Evolutionary conservation across 2,113 vertebrate genomes (phyloP).

Genomic region (Zosterops pallidus): DNA sequence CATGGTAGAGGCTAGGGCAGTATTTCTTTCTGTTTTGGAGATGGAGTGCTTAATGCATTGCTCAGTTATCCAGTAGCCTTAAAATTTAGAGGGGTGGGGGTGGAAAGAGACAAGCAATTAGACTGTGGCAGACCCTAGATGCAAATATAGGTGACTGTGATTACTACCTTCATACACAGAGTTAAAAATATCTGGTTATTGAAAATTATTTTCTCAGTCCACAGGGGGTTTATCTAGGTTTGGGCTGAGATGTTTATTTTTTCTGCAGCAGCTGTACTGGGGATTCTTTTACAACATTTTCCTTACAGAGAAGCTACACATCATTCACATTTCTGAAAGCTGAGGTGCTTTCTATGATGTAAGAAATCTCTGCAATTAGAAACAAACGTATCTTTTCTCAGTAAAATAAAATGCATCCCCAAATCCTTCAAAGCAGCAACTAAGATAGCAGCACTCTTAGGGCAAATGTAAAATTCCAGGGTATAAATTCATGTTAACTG

Average conservation of each 20-base stretch:
- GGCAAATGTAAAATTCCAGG: not conserved
- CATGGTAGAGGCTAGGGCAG: not conserved
- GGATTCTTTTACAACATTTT: conserved; percentile 26
- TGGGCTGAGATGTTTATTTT: conserved; percentile 35
- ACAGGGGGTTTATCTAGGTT: conserved; percentile 24
- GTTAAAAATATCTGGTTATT: conserved; percentile 57
- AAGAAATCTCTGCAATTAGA: conserved; percentile 32
- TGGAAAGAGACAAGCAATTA: conserved; percentile 12
- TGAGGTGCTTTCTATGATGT: not conserved
- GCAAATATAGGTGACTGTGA: not conserved
- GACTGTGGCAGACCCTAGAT: not conserved
- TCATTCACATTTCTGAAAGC: not conserved
- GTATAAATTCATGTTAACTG: conserved; percentile 36
- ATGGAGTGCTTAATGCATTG: conserved; percentile 23
- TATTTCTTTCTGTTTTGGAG: conserved; percentile 59
- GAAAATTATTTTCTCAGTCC: conserved; percentile 48
- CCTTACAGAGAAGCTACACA: not conserved
- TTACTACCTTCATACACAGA: not conserved
- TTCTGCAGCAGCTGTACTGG: not conserved
- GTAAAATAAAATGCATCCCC: not conserved
- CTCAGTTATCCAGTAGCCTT: conserved; percentile 29
- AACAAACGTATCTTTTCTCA: not conserved
- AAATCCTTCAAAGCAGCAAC: not conserved
- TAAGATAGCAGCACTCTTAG: not conserved
- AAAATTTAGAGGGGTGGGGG: not conserved